Evolutionary conservation across 2,797 vertebrate genomes (phyloP).

Genomic region (Chlorospingus semifuscus): DNA sequence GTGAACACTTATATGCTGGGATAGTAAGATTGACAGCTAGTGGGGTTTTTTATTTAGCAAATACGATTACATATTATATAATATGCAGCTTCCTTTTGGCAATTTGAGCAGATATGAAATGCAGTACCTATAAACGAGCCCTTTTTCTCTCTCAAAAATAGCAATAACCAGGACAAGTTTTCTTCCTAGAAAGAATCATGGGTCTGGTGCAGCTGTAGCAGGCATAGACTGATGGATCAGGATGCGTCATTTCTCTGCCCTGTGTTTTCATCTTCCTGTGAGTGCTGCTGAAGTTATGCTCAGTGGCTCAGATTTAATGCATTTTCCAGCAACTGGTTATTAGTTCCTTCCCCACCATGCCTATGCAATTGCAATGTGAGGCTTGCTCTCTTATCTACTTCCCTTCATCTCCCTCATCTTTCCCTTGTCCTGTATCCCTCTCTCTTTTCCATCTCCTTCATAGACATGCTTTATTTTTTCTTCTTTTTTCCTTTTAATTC

Average conservation of each 20-base stretch:
- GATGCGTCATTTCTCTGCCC: background rate
- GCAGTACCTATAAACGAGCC: background rate
- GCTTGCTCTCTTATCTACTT: background rate
- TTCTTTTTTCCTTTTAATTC: background rate
- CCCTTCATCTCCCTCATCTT: background rate
- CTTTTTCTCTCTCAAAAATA: background rate
- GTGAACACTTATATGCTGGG: background rate
- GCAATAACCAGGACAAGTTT: background rate
- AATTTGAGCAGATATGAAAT: background rate
- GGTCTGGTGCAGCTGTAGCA: background rate
- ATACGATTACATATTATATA: background rate
- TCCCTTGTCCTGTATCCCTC: background rate
- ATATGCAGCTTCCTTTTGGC: background rate
- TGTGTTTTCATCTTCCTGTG: background rate
- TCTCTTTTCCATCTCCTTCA: background rate
- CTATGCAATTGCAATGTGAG: background rate
- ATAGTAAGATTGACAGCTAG: background rate
- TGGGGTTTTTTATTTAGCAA: background rate
- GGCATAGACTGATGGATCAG: background rate
- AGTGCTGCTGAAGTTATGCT: background rate
- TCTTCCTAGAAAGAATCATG: background rate
- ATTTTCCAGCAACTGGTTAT: background rate
- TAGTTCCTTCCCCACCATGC: background rate
- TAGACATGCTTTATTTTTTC: background rate
- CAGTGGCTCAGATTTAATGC: background rate